Conservation (phyloP, 2,113 vertebrate genomes). For the Rhynchopsitta pachyrhyncha region DNA sequence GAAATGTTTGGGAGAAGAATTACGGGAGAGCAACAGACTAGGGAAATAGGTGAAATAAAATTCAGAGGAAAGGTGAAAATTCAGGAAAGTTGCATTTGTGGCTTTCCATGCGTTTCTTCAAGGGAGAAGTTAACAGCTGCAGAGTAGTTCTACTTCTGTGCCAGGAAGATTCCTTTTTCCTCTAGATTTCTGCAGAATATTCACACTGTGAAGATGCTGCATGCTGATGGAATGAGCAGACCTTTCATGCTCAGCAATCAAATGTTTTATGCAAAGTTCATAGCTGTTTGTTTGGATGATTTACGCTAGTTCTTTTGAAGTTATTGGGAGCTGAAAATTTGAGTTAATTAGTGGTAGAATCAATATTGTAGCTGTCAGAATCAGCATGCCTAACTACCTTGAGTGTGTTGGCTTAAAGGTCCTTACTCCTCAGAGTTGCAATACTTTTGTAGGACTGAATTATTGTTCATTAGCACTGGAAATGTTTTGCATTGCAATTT, state of each 20-base stretch:
- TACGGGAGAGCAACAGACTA: neutral
- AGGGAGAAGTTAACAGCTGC: neutral
- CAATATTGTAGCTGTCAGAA: neutral
- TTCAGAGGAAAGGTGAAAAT: neutral
- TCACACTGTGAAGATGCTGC: neutral
- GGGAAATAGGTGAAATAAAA: neutral
- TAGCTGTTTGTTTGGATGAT: neutral
- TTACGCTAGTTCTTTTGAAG: neutral
- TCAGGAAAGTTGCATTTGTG: neutral
- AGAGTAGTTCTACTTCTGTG: neutral
- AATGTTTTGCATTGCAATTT: conserved; percentile 57
- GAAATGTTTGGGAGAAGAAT: rapidly evolving
- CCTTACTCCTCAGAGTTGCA: neutral
- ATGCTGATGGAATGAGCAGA: neutral
- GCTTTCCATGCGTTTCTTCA: neutral
- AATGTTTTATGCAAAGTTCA: neutral
- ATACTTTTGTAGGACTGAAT: conserved; percentile 12
- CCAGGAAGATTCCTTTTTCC: neutral
- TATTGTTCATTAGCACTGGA: conserved; percentile 46
- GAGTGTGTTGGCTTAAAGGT: neutral
- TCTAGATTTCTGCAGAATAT: neutral
- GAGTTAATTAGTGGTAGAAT: conserved; percentile 15
- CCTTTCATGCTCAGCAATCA: neutral
- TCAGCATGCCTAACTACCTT: neutral
- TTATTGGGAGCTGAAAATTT: neutral